Base-by-base conservation (phyloP, 2,797 vertebrate species). In the Meda fulgida region DNA sequence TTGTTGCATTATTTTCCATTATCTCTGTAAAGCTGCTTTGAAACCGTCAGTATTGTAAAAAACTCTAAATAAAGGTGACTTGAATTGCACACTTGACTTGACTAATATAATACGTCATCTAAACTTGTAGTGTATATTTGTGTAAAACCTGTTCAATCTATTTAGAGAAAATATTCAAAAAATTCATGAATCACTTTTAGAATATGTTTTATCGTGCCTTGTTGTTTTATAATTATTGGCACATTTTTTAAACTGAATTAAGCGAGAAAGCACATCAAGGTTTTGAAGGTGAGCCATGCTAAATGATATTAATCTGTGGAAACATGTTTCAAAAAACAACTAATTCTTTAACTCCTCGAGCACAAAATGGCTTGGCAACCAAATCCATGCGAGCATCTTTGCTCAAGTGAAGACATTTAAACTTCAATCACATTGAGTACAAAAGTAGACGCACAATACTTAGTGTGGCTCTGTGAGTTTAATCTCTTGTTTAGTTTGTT, bases 401-500 rank as follows among this genome's bases (percentile, higher is more conserved):
- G 19, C 23, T n/a, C n/a, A 63, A 46, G 67, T n/a, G 75, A 23
- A 69, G 70, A 73, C 3, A 84, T 36, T 55, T 43, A 66, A 46
- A 84, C 48, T 13, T 31, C 26, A 63, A 5, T 65, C 63, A 8
- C 14, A 65, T 1, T 8, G 60, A 65, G 60, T 65, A 65, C 16
- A 65, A 58, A 58, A 11, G 9, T n/a, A 81, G 18, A 81, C 48
- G 58, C 8, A 51, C 1, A 63, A 38, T 66, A 66, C 18, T 23
- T 70, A 6, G 51, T 58, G 79, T 26, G 21, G 7, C 8, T 7
- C 31, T 69, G 18, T 46, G 7, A n/a, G 34, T 34, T 3, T 18
- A 60, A n/a, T 21, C n/a, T 19, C 40, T 29, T 66, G 31, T 60
- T 77, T 36, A 34, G 55, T n/a, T 84, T 88, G 67, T 84, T 76